Conservation (phyloP, 2,113 vertebrate species). For the Pygoscelis antarcticus region DNA sequence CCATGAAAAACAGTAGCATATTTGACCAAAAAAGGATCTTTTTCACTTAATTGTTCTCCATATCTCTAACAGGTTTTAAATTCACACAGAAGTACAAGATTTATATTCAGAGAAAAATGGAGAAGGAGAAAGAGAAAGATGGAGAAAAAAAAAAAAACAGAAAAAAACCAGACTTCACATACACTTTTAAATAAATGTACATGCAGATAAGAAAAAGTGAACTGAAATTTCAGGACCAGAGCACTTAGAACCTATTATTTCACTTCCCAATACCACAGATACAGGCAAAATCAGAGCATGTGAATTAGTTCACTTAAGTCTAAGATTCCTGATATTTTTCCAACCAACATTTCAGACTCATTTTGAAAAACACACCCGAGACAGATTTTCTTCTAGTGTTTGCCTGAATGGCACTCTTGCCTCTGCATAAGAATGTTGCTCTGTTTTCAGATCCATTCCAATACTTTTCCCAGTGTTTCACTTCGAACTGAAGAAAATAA, state of each 20-base stretch:
- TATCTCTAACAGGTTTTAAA: neutral
- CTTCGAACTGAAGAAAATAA: slow-evolving; percentile 50
- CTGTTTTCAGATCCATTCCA: slow-evolving; percentile 47
- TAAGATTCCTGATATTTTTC: slow-evolving; percentile 47
- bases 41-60: neutral
- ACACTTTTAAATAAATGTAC: neutral
- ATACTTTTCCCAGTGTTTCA: slow-evolving; percentile 44
- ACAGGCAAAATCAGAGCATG: slow-evolving; percentile 4
- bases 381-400: slow-evolving; percentile 35
- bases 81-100: neutral
- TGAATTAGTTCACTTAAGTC: slow-evolving; percentile 37
- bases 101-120: neutral
- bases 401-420: slow-evolving; percentile 35
- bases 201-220: neutral
- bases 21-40: neutral
- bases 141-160: too few species aligned
- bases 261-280: slow-evolving; percentile 5
- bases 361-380: slow-evolving; percentile 36
- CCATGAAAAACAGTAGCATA: neutral
- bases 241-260: neutral
- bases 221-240: slow-evolving; percentile 3
- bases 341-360: slow-evolving; percentile 12
- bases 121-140: neutral
- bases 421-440: slow-evolving; percentile 48
- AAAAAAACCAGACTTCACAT: neutral